These are phyloP conservation scores for Cyanocitta stelleri DNA, from an alignment of 2,113 vertebrate species.

Conservation along the genomic window DNA sequence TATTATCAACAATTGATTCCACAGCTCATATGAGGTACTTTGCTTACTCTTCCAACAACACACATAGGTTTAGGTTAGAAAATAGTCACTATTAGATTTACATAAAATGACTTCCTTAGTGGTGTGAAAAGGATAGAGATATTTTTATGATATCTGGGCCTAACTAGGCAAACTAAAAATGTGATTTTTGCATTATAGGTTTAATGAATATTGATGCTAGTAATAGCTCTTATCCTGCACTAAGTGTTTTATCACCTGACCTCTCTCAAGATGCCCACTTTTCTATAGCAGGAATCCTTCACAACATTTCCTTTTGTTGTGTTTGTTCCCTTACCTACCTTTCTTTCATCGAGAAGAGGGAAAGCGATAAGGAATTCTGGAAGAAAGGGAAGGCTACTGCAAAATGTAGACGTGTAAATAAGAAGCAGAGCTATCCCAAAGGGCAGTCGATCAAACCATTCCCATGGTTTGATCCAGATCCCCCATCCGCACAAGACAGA, in stretches of 20 bases:
- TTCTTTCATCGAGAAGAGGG: not conserved
- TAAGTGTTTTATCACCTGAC: not conserved
- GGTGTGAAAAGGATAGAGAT: not conserved
- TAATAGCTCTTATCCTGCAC: not conserved
- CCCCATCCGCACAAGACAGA: rapidly evolving
- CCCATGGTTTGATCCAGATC: not conserved
- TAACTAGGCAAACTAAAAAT: not conserved
- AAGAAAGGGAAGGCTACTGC: not conserved
- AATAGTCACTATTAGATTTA: not conserved
- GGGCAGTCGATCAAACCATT: not conserved
- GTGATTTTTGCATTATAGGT: not conserved
- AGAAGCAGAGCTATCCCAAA: not conserved
- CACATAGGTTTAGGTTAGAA: not conserved
- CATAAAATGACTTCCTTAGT: not conserved
- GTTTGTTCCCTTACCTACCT: not conserved
- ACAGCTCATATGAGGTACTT: not conserved
- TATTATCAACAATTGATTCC: not conserved
- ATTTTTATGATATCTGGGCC: not conserved
- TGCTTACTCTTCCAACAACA: not conserved
- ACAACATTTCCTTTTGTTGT: not conserved
- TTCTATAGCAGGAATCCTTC: not conserved
- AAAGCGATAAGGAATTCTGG: not conserved
- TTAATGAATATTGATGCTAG: not conserved
- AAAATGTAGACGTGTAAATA: not conserved
- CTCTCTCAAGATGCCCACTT: not conserved